Base-by-base conservation (phyloP, 2,888 invertebrate genomes). In the Machimus atricapillus region DNA sequence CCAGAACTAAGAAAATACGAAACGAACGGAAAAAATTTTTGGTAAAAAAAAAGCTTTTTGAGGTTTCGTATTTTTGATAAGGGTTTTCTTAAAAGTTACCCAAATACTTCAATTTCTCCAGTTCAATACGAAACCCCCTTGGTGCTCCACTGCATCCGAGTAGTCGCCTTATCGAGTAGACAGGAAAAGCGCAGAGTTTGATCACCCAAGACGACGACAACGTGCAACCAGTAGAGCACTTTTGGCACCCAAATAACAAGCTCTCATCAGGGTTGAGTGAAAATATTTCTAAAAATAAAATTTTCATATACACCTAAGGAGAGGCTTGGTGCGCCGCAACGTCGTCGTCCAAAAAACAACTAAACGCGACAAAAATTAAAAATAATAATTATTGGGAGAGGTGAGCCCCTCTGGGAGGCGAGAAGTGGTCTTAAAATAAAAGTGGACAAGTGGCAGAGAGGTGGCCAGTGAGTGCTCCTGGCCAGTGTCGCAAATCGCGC, bases 231-330 rank as follows among this genome's bases (percentile, higher is more conserved):
- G 43, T 73, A 43, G 40, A 73, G 83, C 66, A 66, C 23, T 66
- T 83, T 83, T 83, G 83, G 83, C 66, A 83, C 37, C 66, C 83
- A 83, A 83, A 83, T 66, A 83, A 66, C 81, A 83, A 83, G 73
- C 81, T 81, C 81, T 81, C 52, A 81, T 58, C 81, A 56, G 56
- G 81, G 81, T 81, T 56, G 81, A 81, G 83, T 37, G 83, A 83
- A 83, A 79, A 73, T 83, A 73, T 31, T 58, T 83, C 83, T 83
- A 83, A 83, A 83, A 83, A 83, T 83, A 83, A 58, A 82, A 82
- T 82, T 58, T 40, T 81, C 23, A 56, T 23, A 66, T 40, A 73
- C 66, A 66, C 37, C 73, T 73, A 46, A 52, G 83, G 83, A 83
- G 83, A 83, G 83, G 7, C 7, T 40, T 23, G 27, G 14, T 40